Evolutionary conservation across 2,888 invertebrate species (phyloP).

Genomic region (Conchocele bisecta): DNA sequence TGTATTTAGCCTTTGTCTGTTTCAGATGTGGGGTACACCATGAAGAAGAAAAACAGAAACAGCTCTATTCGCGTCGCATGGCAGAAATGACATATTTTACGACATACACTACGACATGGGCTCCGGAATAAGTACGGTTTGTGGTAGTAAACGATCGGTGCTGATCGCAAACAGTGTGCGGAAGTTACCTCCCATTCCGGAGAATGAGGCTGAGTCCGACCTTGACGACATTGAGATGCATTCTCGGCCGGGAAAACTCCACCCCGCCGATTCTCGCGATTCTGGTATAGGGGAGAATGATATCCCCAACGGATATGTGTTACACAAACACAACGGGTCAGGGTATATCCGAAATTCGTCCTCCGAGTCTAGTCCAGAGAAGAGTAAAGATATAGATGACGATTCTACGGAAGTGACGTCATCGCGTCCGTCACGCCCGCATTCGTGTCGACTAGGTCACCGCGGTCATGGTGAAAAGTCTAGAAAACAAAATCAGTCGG

Average conservation of each 20-base stretch:
- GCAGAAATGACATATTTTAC: too few relatives aligned
- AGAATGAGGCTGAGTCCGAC: slow-evolving; percentile 51
- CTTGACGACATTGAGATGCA: slow-evolving; percentile 51
- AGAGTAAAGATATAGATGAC: slow-evolving; percentile 29
- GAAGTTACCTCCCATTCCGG: slow-evolving; percentile 56
- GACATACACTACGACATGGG: slow-evolving; percentile 53
- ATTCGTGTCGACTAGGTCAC: slow-evolving; percentile 67
- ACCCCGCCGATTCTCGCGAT: slow-evolving; percentile 64
- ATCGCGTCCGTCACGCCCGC: slow-evolving; percentile 56
- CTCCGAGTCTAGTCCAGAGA: slow-evolving; percentile 40
- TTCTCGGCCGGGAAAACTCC: slow-evolving; percentile 57
- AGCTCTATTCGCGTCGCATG: too few relatives aligned
- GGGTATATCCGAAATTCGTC: slow-evolving; percentile 40
- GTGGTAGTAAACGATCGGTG: slow-evolving; percentile 61
- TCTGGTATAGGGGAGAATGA: slow-evolving; percentile 69
- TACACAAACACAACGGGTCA: slow-evolving; percentile 32
- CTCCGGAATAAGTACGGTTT: slow-evolving; percentile 62
- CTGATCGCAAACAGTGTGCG: slow-evolving; percentile 62
- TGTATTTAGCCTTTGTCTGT: too few relatives aligned
- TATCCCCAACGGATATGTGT: slow-evolving; percentile 53
- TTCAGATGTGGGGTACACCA: too few relatives aligned
- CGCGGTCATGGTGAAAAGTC: slow-evolving; percentile 36
- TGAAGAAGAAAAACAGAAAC: too few relatives aligned
- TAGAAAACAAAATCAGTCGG: slow-evolving; percentile 19
- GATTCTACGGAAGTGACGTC: slow-evolving; percentile 27